These are phyloP conservation scores for Chiloscyllium plagiosum DNA, from an alignment of 2,113 vertebrate genomes.

Conservation along the genomic window DNA sequence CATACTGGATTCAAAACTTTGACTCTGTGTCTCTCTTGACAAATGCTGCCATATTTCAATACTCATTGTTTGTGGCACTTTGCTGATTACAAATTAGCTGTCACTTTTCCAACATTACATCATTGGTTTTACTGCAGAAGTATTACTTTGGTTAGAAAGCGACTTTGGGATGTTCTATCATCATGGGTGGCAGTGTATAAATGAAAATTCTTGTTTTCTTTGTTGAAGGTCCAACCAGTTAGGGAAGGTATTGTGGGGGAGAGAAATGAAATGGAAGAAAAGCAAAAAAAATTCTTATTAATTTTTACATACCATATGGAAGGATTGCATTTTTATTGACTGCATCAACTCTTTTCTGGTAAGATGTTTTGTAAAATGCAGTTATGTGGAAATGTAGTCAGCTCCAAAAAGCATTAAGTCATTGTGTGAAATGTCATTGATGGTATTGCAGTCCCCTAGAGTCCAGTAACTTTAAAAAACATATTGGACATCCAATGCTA, in stretches of 20 bases:
- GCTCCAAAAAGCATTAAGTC: neutral
- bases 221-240: neutral
- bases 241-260: neutral
- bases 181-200: too few species aligned
- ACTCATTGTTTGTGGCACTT: neutral
- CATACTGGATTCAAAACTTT: too few species aligned
- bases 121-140: neutral
- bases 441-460: neutral
- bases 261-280: neutral
- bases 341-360: neutral
- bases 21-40: neutral
- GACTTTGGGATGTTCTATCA: too few species aligned
- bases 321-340: neutral
- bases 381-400: neutral
- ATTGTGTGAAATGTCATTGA: neutral
- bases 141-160: neutral
- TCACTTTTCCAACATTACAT: neutral
- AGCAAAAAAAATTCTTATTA: neutral
- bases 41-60: neutral
- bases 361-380: neutral
- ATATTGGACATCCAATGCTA: too few species aligned
- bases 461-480: too few species aligned
- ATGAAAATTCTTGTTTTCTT: neutral
- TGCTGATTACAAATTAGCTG: neutral
- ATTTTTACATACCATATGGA: neutral